Evolutionary conservation across 2,888 invertebrate genomes (phyloP).

Genomic region (Pollenia griseotomentosa): DNA sequence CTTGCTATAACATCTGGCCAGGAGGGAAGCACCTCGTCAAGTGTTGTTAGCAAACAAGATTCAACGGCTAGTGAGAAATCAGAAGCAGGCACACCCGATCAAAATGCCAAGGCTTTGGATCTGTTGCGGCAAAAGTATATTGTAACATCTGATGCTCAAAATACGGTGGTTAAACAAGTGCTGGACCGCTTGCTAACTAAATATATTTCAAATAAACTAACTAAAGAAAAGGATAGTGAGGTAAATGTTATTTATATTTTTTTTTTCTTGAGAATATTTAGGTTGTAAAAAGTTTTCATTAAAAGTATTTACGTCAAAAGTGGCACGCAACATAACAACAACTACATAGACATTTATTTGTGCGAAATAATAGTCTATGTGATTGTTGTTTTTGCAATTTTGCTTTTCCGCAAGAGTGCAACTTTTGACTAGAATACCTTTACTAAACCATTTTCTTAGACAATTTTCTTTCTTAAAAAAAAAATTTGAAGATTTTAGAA

Average conservation of each 20-base stretch:
- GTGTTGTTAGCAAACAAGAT: conserved; percentile 77
- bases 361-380: no score
- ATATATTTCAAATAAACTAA: conserved; percentile 91
- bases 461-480: no score
- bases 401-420: no score
- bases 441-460: no score
- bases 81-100: conserved; percentile 78
- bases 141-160: conserved; percentile 83
- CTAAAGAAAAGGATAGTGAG: conserved; percentile 90
- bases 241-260: conserved; percentile 82
- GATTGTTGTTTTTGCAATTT: no score
- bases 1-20: conserved; percentile 78
- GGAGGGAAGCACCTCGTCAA: conserved; percentile 63
- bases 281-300: no score
- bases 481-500: no score
- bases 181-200: conserved; percentile 92
- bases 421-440: no score
- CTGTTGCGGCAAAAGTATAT: conserved; percentile 69
- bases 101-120: conserved; percentile 73
- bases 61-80: conserved; percentile 79
- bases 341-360: no score
- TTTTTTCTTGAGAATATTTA: no score
- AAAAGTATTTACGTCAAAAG: no score
- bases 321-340: no score
- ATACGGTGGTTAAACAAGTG: conserved; percentile 87